Conservation (phyloP, 1,140 invertebrate species). For the Ylistrum balloti region DNA sequence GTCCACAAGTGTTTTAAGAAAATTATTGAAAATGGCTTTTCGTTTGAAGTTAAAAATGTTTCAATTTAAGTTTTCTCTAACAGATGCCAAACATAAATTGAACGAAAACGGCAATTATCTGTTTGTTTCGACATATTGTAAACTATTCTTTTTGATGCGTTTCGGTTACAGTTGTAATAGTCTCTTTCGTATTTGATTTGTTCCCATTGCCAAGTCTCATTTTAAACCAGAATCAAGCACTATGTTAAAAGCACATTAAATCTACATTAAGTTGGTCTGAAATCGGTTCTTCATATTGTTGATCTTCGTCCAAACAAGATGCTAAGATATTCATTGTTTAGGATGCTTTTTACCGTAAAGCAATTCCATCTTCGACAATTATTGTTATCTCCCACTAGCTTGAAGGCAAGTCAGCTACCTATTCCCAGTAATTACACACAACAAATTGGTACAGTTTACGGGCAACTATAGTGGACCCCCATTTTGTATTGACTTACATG, state of each 20-base stretch:
- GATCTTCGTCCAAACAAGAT: not conserved
- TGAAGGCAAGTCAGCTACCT: not conserved
- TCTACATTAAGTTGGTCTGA: not conserved
- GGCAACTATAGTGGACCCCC: not conserved
- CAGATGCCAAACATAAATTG: not conserved
- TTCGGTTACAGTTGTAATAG: not conserved
- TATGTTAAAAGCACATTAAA: not conserved
- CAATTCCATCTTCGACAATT: slow-evolving; percentile 27
- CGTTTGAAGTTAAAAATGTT: not conserved
- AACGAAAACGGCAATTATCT: not conserved
- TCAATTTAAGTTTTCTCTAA: not conserved
- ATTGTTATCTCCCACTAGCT: not conserved
- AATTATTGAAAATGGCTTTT: not conserved
- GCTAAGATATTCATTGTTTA: not conserved
- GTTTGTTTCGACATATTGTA: not conserved
- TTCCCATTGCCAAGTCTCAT: not conserved
- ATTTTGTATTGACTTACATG: slow-evolving; percentile 39
- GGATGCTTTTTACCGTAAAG: not conserved
- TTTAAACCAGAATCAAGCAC: not conserved
- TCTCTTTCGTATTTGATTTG: not conserved
- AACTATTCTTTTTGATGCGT: not conserved
- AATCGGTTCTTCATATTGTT: not conserved
- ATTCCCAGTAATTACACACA: not conserved
- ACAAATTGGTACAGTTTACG: slow-evolving; percentile 27
- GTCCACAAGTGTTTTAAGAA: not conserved